Evolutionary conservation across 2,888 invertebrate species (phyloP), one percentile per base, ranked within the genome.

Genomic region (Calameuta idolon): DNA sequence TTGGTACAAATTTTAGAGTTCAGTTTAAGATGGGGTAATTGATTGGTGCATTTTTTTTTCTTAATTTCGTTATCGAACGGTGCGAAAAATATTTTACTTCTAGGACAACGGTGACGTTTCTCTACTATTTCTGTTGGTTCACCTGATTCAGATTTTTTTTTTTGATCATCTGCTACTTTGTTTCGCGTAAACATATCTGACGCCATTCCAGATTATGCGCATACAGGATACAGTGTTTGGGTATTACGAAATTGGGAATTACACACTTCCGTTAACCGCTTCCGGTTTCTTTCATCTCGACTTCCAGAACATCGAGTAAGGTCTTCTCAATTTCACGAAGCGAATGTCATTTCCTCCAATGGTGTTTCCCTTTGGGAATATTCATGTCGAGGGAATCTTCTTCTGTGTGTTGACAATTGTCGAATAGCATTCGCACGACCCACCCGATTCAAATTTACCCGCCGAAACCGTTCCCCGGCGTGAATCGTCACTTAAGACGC

Each of bases 231-330:
- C 15, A 15, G 40, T 5, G 4, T 15, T 40, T 40, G 40, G 83
- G 86, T 86, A 86, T 87, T 88, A 89, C 89, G 90, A 88, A 90
- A 90, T 89, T 90, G 89, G 87, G 88, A 90, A 90, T 90, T 90
- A 90, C 89, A 90, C 90, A 90, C 89, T 90, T 87, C 88, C 88
- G 86, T 89, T 90, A 87, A 86, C 87, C 86, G 87, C 86, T 88
- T 83, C 82, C 82, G 81, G 30, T 71, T 34, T 15, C 23, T 55
- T 55, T 55, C 9, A 23, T 55, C 55, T 55, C 2, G 23, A 55
- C 9, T 5, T 9, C 9, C 55, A 4, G 15, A 40, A 4, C 15
- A 5, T 1, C 15, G 1, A 55, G 23, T 23, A 23, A 55, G 23
- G 23, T 23, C 23, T 55, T 55, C 9, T 55, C 9, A 23, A 55